A percentile compares a stretch with the other conserved stretches of the same genome.
Conservation (phyloP, 2,888 invertebrate genomes). For the Stratiomys singularior region DNA sequence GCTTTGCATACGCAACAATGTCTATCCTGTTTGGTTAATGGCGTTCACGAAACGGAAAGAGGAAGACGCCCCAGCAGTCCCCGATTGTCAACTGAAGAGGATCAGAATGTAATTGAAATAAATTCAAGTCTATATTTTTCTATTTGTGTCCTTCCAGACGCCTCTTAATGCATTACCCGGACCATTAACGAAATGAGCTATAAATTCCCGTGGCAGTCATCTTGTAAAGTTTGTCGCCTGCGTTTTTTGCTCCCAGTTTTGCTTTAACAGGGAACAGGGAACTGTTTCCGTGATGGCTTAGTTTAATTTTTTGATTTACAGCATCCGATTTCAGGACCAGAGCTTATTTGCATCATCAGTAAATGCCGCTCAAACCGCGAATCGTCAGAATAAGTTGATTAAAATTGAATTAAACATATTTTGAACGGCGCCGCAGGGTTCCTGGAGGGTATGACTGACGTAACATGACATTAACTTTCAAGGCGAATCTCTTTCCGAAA, state of each 20-base stretch:
- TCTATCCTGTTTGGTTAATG: not conserved
- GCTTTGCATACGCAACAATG: constrained; percentile 33
- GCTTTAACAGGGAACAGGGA: not conserved
- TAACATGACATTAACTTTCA: no score
- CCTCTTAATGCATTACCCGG: constrained; percentile 47
- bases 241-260: no score
- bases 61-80: not conserved
- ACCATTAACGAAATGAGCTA: constrained; percentile 52
- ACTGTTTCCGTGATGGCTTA: not conserved
- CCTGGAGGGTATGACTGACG: no score
- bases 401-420: no score
- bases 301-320: not conserved
- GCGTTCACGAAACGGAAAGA: not conserved
- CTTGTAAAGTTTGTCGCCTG: no score
- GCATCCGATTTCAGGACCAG: not conserved
- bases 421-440: no score
- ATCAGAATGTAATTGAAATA: constrained; percentile 52
- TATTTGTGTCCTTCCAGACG: constrained; percentile 47
- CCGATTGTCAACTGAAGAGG: constrained; percentile 43
- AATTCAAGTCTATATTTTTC: constrained; percentile 51
- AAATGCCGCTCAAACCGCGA: no score
- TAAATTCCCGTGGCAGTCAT: constrained; percentile 48
- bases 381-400: no score
- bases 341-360: no score
- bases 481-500: no score